A percentile compares a stretch with the other conserved stretches of the same genome.
These are phyloP conservation scores for Spheniscus mendiculus DNA, from an alignment of 2,113 vertebrate species.

Conservation along the genomic window DNA sequence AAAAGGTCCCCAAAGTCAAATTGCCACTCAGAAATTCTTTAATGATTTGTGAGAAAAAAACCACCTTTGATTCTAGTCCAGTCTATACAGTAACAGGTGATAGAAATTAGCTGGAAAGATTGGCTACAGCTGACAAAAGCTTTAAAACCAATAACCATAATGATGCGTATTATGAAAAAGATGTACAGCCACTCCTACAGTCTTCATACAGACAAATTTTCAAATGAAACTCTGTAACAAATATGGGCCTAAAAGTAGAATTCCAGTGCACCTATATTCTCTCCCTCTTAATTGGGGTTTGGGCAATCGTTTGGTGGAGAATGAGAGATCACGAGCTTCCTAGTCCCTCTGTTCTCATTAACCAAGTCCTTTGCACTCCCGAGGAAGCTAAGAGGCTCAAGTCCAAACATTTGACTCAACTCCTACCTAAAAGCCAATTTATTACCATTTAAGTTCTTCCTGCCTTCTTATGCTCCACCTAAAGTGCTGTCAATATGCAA, in stretches of 20 bases:
- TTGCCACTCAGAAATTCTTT: background rate
- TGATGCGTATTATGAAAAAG: background rate
- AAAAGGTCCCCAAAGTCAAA: background rate
- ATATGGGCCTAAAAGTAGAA: background rate
- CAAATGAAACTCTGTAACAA: background rate
- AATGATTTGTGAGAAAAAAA: background rate
- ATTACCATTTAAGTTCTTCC: background rate
- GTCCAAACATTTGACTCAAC: background rate
- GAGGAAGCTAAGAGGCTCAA: background rate
- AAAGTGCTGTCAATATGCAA: background rate
- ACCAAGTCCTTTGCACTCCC: background rate
- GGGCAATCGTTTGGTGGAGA: background rate
- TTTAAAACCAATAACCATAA: background rate
- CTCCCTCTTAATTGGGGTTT: background rate
- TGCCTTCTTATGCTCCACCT: background rate
- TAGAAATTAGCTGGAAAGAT: background rate
- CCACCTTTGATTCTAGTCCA: background rate
- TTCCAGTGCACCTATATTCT: background rate
- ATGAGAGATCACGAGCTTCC: background rate
- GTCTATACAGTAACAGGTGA: background rate
- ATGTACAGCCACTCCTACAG: background rate
- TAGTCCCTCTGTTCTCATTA: background rate
- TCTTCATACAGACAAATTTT: background rate
- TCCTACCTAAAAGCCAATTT: background rate
- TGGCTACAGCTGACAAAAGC: background rate